Conservation (phyloP, 1,140 invertebrate species). For the Bombus terrestris region DNA sequence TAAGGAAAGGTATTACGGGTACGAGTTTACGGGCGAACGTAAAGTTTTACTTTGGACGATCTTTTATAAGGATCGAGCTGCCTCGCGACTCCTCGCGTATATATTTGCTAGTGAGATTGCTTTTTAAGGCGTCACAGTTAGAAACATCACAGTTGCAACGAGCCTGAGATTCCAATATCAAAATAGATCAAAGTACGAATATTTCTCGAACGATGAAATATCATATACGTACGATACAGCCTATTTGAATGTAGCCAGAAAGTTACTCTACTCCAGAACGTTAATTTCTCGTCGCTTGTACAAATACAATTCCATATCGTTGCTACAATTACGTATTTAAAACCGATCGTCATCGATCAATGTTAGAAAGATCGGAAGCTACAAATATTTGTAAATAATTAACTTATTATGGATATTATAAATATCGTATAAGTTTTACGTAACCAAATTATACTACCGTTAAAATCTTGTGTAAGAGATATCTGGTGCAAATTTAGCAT, state of each 20-base stretch:
- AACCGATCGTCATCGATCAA: too few relatives aligned
- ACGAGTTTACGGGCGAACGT: constrained; percentile 26
- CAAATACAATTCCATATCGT: too few relatives aligned
- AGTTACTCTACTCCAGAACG: too few relatives aligned
- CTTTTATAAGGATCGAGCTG: constrained; percentile 12
- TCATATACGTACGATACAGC: not conserved
- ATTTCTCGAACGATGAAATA: not conserved
- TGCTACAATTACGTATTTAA: too few relatives aligned
- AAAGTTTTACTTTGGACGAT: constrained; percentile 34
- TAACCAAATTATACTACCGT: not conserved
- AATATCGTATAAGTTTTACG: too few relatives aligned
- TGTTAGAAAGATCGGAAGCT: too few relatives aligned
- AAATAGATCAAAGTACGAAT: not conserved
- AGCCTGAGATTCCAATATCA: not conserved
- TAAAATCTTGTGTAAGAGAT: not conserved
- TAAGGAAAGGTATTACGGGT: constrained; percentile 33
- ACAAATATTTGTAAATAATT: too few relatives aligned
- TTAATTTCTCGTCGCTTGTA: too few relatives aligned
- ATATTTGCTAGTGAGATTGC: not conserved
- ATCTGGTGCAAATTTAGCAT: not conserved
- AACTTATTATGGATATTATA: too few relatives aligned
- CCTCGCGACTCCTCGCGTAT: not conserved
- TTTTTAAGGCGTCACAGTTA: constrained; percentile 27
- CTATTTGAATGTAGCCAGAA: too few relatives aligned
- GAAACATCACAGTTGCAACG: not conserved